Evolutionary conservation across 2,113 vertebrate species (phyloP).

Genomic region (Ptychochromis oligacanthus): DNA sequence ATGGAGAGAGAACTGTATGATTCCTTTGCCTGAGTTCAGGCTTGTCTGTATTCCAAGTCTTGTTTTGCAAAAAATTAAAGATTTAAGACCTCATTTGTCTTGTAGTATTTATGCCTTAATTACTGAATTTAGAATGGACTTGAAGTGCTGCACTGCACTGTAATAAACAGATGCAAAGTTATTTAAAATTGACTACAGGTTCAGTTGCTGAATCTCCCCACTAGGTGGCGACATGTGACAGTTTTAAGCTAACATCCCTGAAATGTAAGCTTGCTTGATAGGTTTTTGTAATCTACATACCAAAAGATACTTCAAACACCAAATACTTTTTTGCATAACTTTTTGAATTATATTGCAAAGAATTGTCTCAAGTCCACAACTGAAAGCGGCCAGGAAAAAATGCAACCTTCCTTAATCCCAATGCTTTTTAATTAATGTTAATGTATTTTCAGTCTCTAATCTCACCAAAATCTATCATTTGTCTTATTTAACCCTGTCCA

Average conservation of each 20-base stretch:
- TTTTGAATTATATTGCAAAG: too few relatives aligned
- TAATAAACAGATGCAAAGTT: too few relatives aligned
- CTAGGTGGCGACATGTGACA: slow-evolving; percentile 10
- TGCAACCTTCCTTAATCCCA: too few relatives aligned
- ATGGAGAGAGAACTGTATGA: slow-evolving; percentile 73
- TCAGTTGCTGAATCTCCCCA: neutral
- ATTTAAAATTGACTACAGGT: neutral
- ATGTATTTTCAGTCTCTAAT: neutral
- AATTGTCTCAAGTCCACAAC: too few relatives aligned
- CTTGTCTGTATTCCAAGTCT: slow-evolving; percentile 78
- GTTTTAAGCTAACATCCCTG: neutral
- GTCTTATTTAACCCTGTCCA: neutral
- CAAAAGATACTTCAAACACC: too few relatives aligned
- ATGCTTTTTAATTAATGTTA: too few relatives aligned
- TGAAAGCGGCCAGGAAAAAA: neutral
- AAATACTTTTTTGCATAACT: too few relatives aligned
- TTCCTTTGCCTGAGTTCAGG: slow-evolving; percentile 79
- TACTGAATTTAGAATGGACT: neutral
- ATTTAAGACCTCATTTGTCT: slow-evolving; percentile 58
- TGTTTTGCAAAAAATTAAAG: slow-evolving; percentile 82
- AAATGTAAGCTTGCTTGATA: too few relatives aligned
- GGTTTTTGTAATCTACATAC: too few relatives aligned
- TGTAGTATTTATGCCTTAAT: neutral
- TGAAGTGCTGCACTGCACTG: neutral
- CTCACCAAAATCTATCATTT: neutral